Base-by-base conservation (phyloP, 2,888 invertebrate species). In the Tenthredo notha region DNA sequence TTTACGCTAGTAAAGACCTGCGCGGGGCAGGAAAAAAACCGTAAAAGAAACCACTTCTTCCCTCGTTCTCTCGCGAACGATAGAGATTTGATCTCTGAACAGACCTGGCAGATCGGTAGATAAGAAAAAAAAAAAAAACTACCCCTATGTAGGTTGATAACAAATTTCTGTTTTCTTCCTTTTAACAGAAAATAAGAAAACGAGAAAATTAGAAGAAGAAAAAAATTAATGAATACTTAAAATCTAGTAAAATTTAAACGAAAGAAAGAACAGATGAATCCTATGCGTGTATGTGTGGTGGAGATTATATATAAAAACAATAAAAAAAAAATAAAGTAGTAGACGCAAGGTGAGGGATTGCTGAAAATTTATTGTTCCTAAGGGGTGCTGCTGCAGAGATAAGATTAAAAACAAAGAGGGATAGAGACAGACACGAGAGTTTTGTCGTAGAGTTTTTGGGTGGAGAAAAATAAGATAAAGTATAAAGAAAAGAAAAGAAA, bases 381-480 rank as follows among this genome's bases (percentile, higher is more conserved):
- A 1, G n/a, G 54, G 54, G 1, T 18, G 54, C 10, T 54, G 54
- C n/a, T 54, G n/a, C 54, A n/a, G 67, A 67, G 29, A 33, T 67
- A 33, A 67, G 67, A 77, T 47, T 77, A 54, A 77, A 54, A 77
- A 33, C 18, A 77, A 54, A 77, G 33, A 50, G 21, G 29, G n/a
- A 15, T n/a, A 75, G 12, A 75, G 12, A 75, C 5, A 37, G 21
- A 1, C 7, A 18, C 29, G 12, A 33, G 77, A 29, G 50, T 77
- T 54, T 77, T 77, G 77, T 77, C 50, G 77, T 54, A 2, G 15
- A 15, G 33, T 77, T 77, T 77, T 77, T 77, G 29, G 29, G 77
- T 54, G 29, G 15, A 15, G 54, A 77, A 77, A 77, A 77, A 77
- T 50, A 29, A 74, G 43, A 74, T 43, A 74, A 74, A 74, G 74